phyloP scores from a whole-genome alignment of 2,888 invertebrate genomes.

The Drosophila colorata region DNA sequence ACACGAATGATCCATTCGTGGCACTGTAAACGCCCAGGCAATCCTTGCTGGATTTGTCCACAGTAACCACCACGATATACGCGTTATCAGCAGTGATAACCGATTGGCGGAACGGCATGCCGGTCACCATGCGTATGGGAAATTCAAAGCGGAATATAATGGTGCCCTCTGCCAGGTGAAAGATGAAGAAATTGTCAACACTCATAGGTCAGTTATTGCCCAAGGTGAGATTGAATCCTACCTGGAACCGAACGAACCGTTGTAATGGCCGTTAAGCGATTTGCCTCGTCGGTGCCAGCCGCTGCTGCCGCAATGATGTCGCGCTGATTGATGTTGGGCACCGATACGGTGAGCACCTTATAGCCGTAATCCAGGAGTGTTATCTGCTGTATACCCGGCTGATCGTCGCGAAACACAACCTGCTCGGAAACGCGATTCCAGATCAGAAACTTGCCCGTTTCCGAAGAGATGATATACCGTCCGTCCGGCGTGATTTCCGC shows the following conservation, averaged over 20 bases:
- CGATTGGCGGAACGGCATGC: conserved; percentile 90
- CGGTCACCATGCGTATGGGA: conserved; percentile 90
- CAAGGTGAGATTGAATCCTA: conserved; percentile 71
- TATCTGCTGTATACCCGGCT: conserved; percentile 86
- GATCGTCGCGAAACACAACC: conserved; percentile 90
- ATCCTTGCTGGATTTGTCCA: conserved; percentile 93
- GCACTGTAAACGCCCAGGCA: conserved; percentile 94
- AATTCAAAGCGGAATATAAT: conserved; percentile 93
- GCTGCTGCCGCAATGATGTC: conserved; percentile 85
- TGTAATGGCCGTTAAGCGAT: conserved; percentile 88
- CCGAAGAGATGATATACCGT: conserved; percentile 93
- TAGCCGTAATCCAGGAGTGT: conserved; percentile 85
- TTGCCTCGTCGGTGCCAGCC: conserved; percentile 88
- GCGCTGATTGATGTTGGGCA: conserved; percentile 85
- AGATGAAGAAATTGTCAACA: neutral
- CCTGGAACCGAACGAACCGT: conserved; percentile 91
- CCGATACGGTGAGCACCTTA: conserved; percentile 84
- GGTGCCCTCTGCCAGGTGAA: conserved; percentile 88
- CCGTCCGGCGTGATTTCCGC: conserved; percentile 95
- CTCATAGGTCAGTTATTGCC: neutral
- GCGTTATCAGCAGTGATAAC: conserved; percentile 93
- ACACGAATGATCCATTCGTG: conserved; percentile 89
- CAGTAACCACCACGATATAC: conserved; percentile 91
- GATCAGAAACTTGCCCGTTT: conserved; percentile 95
- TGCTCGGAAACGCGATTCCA: conserved; percentile 93